These are phyloP conservation scores for Dysmachus trigonus DNA, from an alignment of 2,888 invertebrate species.

Conservation along the genomic window DNA sequence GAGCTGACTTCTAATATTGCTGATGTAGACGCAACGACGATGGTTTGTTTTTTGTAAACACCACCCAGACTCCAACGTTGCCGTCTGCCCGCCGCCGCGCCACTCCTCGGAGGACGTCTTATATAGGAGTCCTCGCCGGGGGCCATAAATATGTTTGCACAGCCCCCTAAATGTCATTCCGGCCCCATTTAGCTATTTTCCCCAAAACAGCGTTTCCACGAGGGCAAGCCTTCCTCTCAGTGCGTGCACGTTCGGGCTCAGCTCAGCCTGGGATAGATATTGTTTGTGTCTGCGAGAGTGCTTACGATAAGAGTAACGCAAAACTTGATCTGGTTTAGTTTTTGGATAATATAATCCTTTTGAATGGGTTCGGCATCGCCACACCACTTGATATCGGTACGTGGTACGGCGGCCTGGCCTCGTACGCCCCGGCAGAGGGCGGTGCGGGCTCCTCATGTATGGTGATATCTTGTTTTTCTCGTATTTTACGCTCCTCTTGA, in stretches of 20 bases:
- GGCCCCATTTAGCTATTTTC: conserved; percentile 49
- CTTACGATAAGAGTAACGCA: conserved; percentile 46
- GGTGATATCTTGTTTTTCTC: conserved; percentile 41
- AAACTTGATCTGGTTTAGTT: conserved; percentile 50
- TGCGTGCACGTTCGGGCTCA: background rate
- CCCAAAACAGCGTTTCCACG: conserved; percentile 31
- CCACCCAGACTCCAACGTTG: conserved; percentile 27
- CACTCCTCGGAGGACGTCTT: conserved; percentile 13
- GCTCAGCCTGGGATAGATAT: conserved; percentile 2
- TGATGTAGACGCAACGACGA: conserved; percentile 48
- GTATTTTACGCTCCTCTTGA: conserved; percentile 40
- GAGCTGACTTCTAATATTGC: conserved; percentile 47
- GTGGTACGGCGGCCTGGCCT: background rate
- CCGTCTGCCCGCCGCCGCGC: background rate
- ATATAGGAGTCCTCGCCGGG: conserved; percentile 25
- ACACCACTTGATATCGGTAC: conserved; percentile 29
- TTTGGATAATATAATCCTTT: conserved; percentile 48
- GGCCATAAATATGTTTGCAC: conserved; percentile 50
- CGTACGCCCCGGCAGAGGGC: background rate
- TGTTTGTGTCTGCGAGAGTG: conserved; percentile 39
- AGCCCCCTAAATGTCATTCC: conserved; percentile 50
- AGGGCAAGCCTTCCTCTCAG: conserved; percentile 18
- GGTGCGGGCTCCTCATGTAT: background rate
- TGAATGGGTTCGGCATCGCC: conserved; percentile 46
- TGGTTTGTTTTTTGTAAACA: conserved; percentile 43